These are phyloP conservation scores for Phoxinus dragarum DNA, from an alignment of 2,797 vertebrate genomes.

Conservation along the genomic window DNA sequence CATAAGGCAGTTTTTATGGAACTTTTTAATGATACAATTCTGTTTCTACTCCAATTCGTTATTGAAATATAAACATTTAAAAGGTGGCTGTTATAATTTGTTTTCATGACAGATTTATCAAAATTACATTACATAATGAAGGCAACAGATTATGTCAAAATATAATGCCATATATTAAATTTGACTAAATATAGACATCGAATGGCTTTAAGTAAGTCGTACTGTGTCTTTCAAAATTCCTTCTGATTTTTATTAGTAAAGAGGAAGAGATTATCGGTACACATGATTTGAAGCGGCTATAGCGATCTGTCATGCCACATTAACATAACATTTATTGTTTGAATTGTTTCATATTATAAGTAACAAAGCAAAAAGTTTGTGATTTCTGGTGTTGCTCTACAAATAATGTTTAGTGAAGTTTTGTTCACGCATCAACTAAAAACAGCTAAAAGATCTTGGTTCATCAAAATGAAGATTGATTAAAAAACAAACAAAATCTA, in stretches of 20 bases:
- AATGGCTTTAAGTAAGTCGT: background rate
- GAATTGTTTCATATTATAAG: background rate
- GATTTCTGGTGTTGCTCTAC: background rate
- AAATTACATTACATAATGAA: background rate
- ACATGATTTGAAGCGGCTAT: background rate
- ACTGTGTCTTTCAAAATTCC: background rate
- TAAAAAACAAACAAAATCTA: background rate
- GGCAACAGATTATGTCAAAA: background rate
- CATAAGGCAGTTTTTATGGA: background rate
- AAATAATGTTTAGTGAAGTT: background rate
- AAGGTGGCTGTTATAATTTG: background rate
- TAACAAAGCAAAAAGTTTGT: background rate
- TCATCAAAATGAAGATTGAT: background rate
- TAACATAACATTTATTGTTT: background rate
- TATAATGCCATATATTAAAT: too few species aligned
- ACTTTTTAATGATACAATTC: background rate
- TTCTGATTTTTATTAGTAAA: background rate
- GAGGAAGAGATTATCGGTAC: background rate
- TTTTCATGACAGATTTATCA: background rate
- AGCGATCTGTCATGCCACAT: background rate
- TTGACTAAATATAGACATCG: background rate
- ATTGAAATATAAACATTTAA: constrained; percentile 9
- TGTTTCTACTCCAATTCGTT: background rate
- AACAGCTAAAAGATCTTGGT: background rate
- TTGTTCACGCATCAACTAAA: background rate